A percentile compares a stretch with the other conserved stretches of the same genome.
These are phyloP conservation scores for Molorchus minor DNA, from an alignment of 2,888 invertebrate species.

Conservation along the genomic window DNA sequence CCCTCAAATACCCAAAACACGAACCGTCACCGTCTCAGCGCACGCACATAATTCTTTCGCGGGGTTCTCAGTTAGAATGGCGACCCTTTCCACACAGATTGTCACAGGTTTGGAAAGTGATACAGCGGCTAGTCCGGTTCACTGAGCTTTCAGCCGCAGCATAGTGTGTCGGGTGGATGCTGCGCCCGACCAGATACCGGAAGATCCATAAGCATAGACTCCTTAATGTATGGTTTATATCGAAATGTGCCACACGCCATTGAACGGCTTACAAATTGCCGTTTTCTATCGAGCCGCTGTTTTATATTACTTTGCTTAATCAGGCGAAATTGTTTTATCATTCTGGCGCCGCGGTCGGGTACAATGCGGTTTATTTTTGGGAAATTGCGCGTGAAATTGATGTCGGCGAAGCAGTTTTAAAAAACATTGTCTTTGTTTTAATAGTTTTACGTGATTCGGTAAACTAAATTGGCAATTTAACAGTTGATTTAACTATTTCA, in stretches of 20 bases:
- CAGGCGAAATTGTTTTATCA: conserved; percentile 28
- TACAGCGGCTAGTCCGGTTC: conserved; percentile 30
- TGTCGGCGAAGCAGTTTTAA: too few relatives aligned
- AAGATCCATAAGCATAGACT: conserved; percentile 15
- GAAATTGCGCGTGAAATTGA: conserved; percentile 32
- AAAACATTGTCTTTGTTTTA: too few relatives aligned
- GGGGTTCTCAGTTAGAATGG: conserved; percentile 23
- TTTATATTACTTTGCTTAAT: conserved; percentile 27
- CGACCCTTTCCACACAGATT: conserved; percentile 41
- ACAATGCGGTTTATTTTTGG: conserved; percentile 29
- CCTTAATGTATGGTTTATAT: conserved; percentile 26
- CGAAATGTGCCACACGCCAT: conserved; percentile 23
- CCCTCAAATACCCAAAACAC: not conserved
- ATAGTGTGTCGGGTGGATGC: conserved; percentile 12
- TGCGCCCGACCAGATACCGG: conserved; percentile 12
- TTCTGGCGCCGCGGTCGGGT: conserved; percentile 28
- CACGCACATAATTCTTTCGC: conserved; percentile 24
- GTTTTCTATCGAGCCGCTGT: conserved; percentile 28
- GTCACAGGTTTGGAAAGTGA: conserved; percentile 38
- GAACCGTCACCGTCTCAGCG: conserved; percentile 19
- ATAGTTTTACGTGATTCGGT: too few relatives aligned
- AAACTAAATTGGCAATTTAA: too few relatives aligned
- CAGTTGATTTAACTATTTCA: too few relatives aligned
- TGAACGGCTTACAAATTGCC: conserved; percentile 28
- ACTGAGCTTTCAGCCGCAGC: conserved; percentile 23